Conservation (phyloP, 2,888 invertebrate species). For the Spicauda simplicius region DNA sequence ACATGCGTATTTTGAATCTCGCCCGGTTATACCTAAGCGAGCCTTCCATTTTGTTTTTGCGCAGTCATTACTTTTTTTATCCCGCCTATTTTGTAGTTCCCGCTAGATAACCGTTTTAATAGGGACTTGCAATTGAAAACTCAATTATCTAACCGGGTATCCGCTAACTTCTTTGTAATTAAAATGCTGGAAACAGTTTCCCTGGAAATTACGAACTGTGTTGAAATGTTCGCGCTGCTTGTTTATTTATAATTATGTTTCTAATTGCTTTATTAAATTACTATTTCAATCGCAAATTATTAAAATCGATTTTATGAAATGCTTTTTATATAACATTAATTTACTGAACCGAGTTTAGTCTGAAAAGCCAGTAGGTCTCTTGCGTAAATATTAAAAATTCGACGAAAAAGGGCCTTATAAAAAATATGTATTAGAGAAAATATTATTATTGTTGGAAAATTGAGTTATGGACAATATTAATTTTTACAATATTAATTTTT, state of each 20-base stretch:
- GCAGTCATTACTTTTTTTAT: conserved; percentile 47
- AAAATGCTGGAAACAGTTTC: conserved; percentile 22
- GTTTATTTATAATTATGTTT: not conserved
- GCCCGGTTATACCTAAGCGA: conserved; percentile 67
- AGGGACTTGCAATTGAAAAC: conserved; percentile 45
- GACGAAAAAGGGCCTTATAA: too few species aligned
- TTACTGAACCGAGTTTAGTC: too few species aligned
- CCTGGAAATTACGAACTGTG: not conserved
- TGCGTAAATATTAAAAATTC: too few species aligned
- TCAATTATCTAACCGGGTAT: conserved; percentile 41
- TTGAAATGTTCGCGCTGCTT: conserved; percentile 1
- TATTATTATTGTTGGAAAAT: too few species aligned
- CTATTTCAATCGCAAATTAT: too few species aligned
- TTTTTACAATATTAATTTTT: too few species aligned
- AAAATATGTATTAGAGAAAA: too few species aligned
- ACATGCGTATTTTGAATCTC: conserved; percentile 74
- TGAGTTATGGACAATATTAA: too few species aligned
- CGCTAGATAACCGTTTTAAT: conserved; percentile 42
- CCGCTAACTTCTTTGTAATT: conserved; percentile 26
- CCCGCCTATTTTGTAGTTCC: conserved; percentile 40
- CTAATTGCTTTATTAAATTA: not conserved
- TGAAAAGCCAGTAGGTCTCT: too few species aligned
- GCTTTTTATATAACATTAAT: too few species aligned
- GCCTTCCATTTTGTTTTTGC: conserved; percentile 81
- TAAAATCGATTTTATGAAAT: too few species aligned